Evolutionary conservation across 2,113 vertebrate species (phyloP), one percentile per base, ranked within the genome.

Genomic region (Gila orcuttii): DNA sequence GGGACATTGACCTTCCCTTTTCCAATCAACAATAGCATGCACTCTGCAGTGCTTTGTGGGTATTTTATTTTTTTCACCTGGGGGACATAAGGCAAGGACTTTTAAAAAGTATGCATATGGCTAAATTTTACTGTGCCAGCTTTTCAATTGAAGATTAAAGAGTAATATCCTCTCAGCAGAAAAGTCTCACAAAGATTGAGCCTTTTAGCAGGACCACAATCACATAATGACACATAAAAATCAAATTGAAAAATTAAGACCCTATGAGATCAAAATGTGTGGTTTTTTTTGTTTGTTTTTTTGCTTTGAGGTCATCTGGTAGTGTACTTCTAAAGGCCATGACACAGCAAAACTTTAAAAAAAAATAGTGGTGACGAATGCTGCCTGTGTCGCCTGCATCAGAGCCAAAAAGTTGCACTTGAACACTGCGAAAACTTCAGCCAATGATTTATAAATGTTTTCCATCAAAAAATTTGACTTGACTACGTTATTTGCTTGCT

Each of bases 1-100:
- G 2, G 59, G 75, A 90, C 52, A 52, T 74, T 82, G 82, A 89
- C 86, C 86, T 86, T 86, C 77, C 36, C 60, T 82, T 69, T 88
- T 84, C 47, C 47, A 77, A 36, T 84, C 76, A 77, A 77, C 82
- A 77, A 36, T n/a, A 62, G 66, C 15, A 50, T 33, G 25, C n/a
- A 69, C 23, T 47, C 10, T 31, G 12, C 55, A 9, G n/a, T 28
- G 76, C 8, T 79, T 71, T 69, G 55, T 71, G 5, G 11, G 39
- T 23, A 1, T 3, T 62, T 73, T 39, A 4, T 42, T n/a, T 42
- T 62, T 28, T 28, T 0, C 3, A 77, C 62, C 62, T 17, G 39
- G 31, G 83, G 55, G 31, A 52, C 23, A 33, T 36, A 45, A 52
- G 31, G 8, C 76, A 69, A 76, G 82, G 75, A 60, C 47, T 76